Evolutionary conservation across 2,113 vertebrate genomes (phyloP), one percentile per base, ranked within the genome.

Genomic region (Suricata suricatta): DNA sequence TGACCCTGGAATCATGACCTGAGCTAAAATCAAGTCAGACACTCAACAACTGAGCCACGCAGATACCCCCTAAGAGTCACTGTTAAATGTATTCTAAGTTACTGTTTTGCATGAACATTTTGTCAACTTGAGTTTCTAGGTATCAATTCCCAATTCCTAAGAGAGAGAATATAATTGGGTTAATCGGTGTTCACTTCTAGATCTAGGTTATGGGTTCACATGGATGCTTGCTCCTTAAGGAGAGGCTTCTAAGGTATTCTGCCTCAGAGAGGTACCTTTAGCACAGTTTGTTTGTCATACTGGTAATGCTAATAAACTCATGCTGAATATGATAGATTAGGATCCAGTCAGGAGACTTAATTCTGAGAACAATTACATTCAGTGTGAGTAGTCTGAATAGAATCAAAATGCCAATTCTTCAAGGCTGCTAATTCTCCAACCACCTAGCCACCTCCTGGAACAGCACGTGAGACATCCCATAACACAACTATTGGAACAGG

Each of bases 401-500:
- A 87, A 31, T 84, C 12, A 79, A 35, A 50, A 29, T 83, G 44
- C 63, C 63, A 50, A 4, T 29, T 69, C 71, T 74, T 33, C 1
- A 19, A 33, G 57, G 35, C 1, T 86, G 33, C n/a, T 8, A 2
- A 31, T 5, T 11, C 38, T 12, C 7, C 23, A 21, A 2, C 17
- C 60, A 33, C 3, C 8, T 85, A 12, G 10, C 14, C 6, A 6
- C 17, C 25, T 31, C 41, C 11, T 1, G 6, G 0, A 31, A 76
- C 21, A 13, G 33, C 21, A 3, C 9, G 5, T 4, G 25, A 33
- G 12, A n/a, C 3, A 12, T 16, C 35, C 66, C 13, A 4, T 14
- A 25, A 11, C 29, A 15, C 27, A 19, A 10, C 16, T 13, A 17
- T 5, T 19, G 33, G 25, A 2, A 7, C 0, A 6, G 38, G 33